These are phyloP conservation scores for Chrysomallon squamiferum DNA, from an alignment of 1,140 invertebrate species.

Conservation along the genomic window DNA sequence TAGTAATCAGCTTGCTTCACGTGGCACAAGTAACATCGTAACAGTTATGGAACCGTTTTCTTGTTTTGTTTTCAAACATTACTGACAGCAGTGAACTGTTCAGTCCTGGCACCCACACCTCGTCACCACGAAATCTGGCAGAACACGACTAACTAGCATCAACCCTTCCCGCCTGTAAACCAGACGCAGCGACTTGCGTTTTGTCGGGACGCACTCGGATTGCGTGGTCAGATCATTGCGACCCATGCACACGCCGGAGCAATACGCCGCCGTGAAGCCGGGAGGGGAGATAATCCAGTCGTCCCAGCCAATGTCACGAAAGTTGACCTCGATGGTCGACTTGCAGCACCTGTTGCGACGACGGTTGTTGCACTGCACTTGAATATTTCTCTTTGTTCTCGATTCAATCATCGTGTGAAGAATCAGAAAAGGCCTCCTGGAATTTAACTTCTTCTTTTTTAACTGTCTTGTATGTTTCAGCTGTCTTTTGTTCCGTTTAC, in stretches of 20 bases:
- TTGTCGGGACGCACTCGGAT: neutral
- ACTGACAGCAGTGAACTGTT: too few species aligned
- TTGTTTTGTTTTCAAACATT: too few species aligned
- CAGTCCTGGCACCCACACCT: neutral
- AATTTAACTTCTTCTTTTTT: neutral
- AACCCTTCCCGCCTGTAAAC: neutral
- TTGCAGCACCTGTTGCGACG: neutral
- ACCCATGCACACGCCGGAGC: neutral
- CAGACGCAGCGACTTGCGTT: neutral
- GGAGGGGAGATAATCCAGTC: conserved; percentile 4
- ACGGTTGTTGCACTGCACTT: neutral
- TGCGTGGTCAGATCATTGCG: neutral
- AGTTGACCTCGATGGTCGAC: neutral
- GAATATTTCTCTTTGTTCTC: neutral
- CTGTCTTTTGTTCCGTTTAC: neutral
- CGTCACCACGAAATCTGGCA: neutral
- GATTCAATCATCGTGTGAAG: neutral
- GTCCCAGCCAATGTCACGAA: neutral
- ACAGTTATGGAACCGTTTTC: too few species aligned
- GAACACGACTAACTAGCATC: neutral
- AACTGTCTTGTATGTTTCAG: neutral
- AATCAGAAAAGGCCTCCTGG: neutral
- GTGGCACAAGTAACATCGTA: too few species aligned
- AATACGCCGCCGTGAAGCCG: neutral
- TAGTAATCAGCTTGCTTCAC: too few species aligned